phyloP scores from a whole-genome alignment of 2,888 invertebrate genomes.

The Agapostemon virescens region DNA sequence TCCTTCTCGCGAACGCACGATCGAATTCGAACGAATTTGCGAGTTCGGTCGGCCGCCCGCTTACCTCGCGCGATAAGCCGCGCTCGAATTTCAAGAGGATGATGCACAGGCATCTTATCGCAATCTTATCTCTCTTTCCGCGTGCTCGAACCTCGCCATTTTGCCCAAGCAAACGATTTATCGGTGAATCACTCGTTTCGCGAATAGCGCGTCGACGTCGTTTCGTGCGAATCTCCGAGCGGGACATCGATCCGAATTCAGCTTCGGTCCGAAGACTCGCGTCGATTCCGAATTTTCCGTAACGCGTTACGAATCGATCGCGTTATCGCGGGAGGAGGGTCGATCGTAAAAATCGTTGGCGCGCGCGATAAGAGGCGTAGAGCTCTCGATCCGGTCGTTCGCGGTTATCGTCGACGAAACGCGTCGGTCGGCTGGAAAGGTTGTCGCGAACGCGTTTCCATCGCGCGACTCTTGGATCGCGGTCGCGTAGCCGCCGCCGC shows the following conservation, averaged over 20 bases:
- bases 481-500: not conserved
- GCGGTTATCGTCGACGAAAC: conserved; percentile 4
- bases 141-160: not conserved
- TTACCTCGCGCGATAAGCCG: not conserved
- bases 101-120: not conserved
- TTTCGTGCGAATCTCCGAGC: not conserved
- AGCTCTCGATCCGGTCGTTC: not conserved
- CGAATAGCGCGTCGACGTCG: not conserved
- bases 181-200: conserved; percentile 6
- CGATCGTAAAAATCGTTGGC: not conserved
- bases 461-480: conserved; percentile 14
- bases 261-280: too few relatives aligned
- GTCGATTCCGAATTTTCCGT: too few relatives aligned
- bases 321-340: too few relatives aligned
- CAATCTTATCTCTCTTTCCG: not conserved
- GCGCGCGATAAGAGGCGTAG: too few relatives aligned
- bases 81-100: not conserved
- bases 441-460: conserved; percentile 1
- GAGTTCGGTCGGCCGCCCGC: not conserved
- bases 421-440: not conserved
- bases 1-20: not conserved
- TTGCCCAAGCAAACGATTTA: not conserved
- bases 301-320: too few relatives aligned
- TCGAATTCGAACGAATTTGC: not conserved
- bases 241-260: not conserved